A percentile compares a stretch with the other conserved stretches of the same genome.
These are phyloP conservation scores for Lethenteron reissneri DNA, from an alignment of 2,113 vertebrate genomes.

Conservation along the genomic window DNA sequence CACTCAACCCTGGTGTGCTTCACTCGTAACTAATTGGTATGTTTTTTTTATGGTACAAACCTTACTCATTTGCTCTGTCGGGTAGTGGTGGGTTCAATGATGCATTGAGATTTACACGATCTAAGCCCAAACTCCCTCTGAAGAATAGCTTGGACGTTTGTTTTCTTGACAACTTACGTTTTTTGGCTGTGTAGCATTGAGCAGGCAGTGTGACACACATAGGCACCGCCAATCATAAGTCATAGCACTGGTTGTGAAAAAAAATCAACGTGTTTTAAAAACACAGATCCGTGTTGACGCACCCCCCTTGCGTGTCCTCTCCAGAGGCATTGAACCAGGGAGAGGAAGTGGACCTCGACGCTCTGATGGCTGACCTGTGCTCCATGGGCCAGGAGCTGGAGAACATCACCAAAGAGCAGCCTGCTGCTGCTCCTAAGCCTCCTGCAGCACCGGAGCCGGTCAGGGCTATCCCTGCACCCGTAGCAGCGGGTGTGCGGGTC, in stretches of 20 bases:
- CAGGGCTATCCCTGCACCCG: constrained; percentile 35
- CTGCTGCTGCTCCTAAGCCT: constrained; percentile 28
- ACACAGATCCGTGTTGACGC: constrained; percentile 9
- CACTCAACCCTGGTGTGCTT: too few relatives aligned
- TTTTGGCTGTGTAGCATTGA: too few relatives aligned
- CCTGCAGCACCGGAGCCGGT: constrained; percentile 15
- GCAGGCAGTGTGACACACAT: constrained; percentile 5
- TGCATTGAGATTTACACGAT: too few relatives aligned
- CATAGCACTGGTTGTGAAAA: constrained; percentile 7
- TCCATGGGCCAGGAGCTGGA: constrained; percentile 89
- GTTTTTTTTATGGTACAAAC: too few relatives aligned
- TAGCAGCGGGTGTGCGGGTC: constrained; percentile 29
- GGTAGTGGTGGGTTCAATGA: too few relatives aligned
- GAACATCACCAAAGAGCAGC: constrained; percentile 48
- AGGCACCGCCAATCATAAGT: constrained; percentile 8
- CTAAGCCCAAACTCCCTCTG: too few relatives aligned
- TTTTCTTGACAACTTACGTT: neutral
- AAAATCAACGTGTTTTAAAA: constrained; percentile 9
- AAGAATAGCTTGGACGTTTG: neutral
- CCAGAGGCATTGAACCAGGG: constrained; percentile 91
- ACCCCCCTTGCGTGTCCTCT: constrained; percentile 14
- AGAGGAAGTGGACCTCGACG: constrained; percentile 77
- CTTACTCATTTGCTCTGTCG: too few relatives aligned
- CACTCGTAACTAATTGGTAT: too few relatives aligned
- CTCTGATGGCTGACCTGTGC: constrained; percentile 93